A percentile compares a stretch with the other conserved stretches of the same genome.
These are phyloP conservation scores for Campoplex capitator DNA, from an alignment of 2,888 invertebrate genomes.

Conservation along the genomic window DNA sequence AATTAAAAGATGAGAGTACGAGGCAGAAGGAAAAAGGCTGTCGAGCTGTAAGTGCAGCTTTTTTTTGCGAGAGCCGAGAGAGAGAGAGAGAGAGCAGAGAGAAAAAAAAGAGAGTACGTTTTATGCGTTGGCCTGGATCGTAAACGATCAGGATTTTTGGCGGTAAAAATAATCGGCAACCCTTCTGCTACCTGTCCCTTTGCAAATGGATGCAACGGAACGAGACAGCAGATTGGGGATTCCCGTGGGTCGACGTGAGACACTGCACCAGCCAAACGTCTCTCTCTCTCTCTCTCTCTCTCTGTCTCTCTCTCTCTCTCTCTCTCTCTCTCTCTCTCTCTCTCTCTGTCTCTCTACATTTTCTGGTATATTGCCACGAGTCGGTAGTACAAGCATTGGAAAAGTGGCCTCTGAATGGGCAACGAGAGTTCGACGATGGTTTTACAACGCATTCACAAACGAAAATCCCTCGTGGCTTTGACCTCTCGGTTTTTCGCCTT, in stretches of 20 bases:
- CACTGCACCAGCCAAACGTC: neutral
- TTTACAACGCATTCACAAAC: conserved; percentile 39
- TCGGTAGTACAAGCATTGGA: conserved; percentile 38
- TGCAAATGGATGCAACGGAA: conserved; percentile 2
- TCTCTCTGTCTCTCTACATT: neutral
- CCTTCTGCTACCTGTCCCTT: conserved; percentile 74
- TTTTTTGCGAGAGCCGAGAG: conserved; percentile 41
- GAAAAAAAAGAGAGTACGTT: conserved; percentile 31
- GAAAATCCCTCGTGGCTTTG: conserved; percentile 74
- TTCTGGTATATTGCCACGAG: conserved; percentile 67
- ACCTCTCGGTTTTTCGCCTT: conserved; percentile 53
- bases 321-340: neutral
- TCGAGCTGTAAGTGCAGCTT: neutral
- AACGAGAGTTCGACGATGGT: conserved; percentile 28
- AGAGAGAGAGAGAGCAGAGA: neutral
- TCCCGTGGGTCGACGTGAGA: conserved; percentile 12
- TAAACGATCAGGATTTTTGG: conserved; percentile 62
- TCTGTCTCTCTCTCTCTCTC: neutral
- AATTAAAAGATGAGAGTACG: conserved; percentile 37
- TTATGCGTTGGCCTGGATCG: conserved; percentile 34
- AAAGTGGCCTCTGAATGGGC: conserved; percentile 64
- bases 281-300: neutral
- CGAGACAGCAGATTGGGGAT: conserved; percentile 14
- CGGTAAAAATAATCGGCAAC: conserved; percentile 73
- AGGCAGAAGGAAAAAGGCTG: conserved; percentile 15